Conservation (phyloP, 2,888 invertebrate species). For the Torymus tubicola region DNA sequence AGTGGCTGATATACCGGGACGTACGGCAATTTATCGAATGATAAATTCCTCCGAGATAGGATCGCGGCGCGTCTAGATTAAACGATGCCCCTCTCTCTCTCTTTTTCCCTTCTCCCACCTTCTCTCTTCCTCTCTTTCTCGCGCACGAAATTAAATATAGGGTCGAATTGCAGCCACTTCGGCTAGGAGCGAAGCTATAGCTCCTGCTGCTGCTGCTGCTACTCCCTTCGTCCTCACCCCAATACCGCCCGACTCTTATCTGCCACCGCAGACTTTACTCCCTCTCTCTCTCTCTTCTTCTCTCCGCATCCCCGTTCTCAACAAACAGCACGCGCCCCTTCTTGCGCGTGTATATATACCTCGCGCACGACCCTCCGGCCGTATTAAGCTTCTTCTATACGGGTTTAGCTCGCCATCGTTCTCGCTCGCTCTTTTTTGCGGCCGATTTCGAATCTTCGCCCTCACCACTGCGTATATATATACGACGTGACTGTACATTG, state of each 20-base stretch:
- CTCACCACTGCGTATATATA: too few species aligned
- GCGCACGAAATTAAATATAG: constrained; percentile 74
- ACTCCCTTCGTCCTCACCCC: constrained; percentile 56
- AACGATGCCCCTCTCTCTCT: constrained; percentile 71
- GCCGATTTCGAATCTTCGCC: background rate
- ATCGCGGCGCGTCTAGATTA: constrained; percentile 74
- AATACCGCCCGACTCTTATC: constrained; percentile 68
- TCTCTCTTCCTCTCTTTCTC: constrained; percentile 56
- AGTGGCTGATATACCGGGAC: constrained; percentile 68
- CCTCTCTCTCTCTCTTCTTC: constrained; percentile 54
- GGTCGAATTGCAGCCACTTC: constrained; percentile 62
- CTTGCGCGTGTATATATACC: constrained; percentile 70
- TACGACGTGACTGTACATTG: too few species aligned
- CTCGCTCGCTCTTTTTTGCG: background rate
- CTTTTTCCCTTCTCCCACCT: constrained; percentile 58
- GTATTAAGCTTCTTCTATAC: constrained; percentile 59
- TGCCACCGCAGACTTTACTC: constrained; percentile 71
- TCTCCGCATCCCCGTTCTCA: constrained; percentile 61
- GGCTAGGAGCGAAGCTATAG: constrained; percentile 2
- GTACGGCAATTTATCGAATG: constrained; percentile 75
- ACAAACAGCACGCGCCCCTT: constrained; percentile 69
- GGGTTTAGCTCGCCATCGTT: constrained; percentile 24
- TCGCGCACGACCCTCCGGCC: constrained; percentile 21
- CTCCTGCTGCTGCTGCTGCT: constrained; percentile 6
- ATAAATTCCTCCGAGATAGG: constrained; percentile 75